Evolutionary conservation across 64 coral and sea anemone genomes (phyloP), one percentile per base, ranked within the genome.

Genomic region (Montipora sp.): DNA sequence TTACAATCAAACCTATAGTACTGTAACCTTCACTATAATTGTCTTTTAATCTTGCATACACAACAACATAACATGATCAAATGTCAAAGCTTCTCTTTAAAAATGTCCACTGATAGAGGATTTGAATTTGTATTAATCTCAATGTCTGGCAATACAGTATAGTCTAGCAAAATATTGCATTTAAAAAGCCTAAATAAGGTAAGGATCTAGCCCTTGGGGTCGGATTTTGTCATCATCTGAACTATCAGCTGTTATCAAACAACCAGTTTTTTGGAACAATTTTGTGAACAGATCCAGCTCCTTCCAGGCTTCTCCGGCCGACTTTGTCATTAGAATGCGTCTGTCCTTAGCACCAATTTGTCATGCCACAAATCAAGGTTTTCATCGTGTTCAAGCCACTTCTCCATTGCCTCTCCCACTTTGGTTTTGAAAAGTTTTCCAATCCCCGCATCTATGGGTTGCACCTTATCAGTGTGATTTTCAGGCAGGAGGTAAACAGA

Each of bases 381-480:
- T 77, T 55, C 8, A 57, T 57, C 48, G 27, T 89, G 18, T 50
- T 89, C 87, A 13, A 76, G 69, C 87, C 87, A 89, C 7, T 45
- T 89, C 8, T 89, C 87, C 87, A 63, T 89, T 3, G 73, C 87
- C 46, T 89, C 73, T 12, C 75, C 87, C 5, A 89, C 59, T 44
- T 78, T 89, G 19, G 11, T 66, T 20, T 84, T 84, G 51, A 76
- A 5, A 13, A 89, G 16, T 23, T 49, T 89, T 16, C 87, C 87
- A 89, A 43, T 22, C 72, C 87, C 87, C 19, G 87, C 87, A 88
- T 88, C 87, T 15, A 75, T 89, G 19, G 87, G 87, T 75, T 89
- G 87, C 7, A 89, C 48, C 72, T 75, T 89, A 48, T 75, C 69
- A 47, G 18, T 55, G 45, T 23, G 43, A 24, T 77, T 77, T 24